Conservation (phyloP, 1,140 invertebrate species). For the Drosophila sulfurigaster region DNA sequence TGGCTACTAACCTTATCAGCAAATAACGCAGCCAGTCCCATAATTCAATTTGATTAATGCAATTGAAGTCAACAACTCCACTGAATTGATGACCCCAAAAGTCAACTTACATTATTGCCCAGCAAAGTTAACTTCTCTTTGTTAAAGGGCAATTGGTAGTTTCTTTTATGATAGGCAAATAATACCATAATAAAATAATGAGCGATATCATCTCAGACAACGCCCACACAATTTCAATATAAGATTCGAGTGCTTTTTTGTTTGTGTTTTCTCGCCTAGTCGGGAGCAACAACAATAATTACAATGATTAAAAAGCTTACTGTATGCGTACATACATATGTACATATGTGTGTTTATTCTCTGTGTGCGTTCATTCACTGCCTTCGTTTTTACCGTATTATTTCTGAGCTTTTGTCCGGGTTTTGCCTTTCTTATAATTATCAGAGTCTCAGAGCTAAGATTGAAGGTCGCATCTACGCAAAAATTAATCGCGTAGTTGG, state of each 20-base stretch:
- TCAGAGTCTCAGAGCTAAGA: constrained; percentile 13
- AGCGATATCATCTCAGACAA: constrained; percentile 17
- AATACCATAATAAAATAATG: neutral
- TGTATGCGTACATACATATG: neutral
- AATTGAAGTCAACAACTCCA: constrained; percentile 10
- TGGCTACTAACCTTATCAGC: neutral
- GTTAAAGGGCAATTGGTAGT: constrained; percentile 20
- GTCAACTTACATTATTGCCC: constrained; percentile 25
- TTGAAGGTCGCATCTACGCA: constrained; percentile 29
- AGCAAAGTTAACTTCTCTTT: constrained; percentile 17
- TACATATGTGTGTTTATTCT: neutral
- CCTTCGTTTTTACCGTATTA: constrained; percentile 3
- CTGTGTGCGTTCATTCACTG: constrained; percentile 8
- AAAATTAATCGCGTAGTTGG: constrained; percentile 3
- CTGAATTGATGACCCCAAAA: constrained; percentile 39
- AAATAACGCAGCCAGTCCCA: neutral
- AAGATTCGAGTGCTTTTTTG: neutral
- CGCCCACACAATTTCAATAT: constrained; percentile 30
- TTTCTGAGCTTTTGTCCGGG: constrained; percentile 29
- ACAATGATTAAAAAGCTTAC: constrained; percentile 12
- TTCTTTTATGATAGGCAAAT: constrained; percentile 10
- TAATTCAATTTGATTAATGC: constrained; percentile 38
- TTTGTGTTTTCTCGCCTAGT: neutral
- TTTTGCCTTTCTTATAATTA: constrained; percentile 30
- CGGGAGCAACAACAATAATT: constrained; percentile 1